phyloP scores from a whole-genome alignment of 2,888 invertebrate genomes.

The Andrena camellia region DNA sequence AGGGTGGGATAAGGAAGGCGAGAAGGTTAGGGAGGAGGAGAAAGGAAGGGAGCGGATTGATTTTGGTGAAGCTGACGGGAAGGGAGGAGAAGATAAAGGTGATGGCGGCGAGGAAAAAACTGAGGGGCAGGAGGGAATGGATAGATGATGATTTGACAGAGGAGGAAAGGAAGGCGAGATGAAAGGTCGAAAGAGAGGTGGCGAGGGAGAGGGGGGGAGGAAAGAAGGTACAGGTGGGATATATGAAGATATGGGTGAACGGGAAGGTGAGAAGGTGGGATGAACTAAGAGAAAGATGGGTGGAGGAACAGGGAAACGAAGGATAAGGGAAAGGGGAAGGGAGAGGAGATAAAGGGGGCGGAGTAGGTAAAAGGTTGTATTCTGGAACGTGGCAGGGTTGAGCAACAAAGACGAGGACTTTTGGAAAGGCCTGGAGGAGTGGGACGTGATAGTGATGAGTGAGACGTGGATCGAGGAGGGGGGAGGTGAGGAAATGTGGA shows the following conservation, averaged over 20 bases:
- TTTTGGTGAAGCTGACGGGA: neutral
- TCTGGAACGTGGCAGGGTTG: neutral
- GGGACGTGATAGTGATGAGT: neutral
- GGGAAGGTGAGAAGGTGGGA: neutral
- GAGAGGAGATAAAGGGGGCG: neutral
- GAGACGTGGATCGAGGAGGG: neutral
- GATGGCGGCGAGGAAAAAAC: neutral
- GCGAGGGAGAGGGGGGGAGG: neutral
- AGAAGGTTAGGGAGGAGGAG: neutral
- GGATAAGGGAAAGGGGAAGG: neutral
- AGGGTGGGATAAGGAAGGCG: neutral
- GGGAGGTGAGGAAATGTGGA: neutral
- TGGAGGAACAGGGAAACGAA: neutral
- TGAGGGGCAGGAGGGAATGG: neutral
- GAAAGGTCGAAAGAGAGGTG: neutral
- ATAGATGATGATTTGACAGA: neutral
- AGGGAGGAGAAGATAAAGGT: neutral
- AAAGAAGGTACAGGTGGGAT: slow-evolving; percentile 10
- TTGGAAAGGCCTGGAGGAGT: neutral
- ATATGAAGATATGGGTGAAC: slow-evolving; percentile 18
- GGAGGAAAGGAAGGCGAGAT: neutral
- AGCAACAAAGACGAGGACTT: neutral
- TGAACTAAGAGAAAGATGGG: neutral
- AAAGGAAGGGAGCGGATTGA: neutral
- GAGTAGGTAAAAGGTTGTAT: neutral